Evolutionary conservation across 2,888 invertebrate genomes (phyloP), one percentile per base, ranked within the genome.

Genomic region (Dexiosoma caninum): DNA sequence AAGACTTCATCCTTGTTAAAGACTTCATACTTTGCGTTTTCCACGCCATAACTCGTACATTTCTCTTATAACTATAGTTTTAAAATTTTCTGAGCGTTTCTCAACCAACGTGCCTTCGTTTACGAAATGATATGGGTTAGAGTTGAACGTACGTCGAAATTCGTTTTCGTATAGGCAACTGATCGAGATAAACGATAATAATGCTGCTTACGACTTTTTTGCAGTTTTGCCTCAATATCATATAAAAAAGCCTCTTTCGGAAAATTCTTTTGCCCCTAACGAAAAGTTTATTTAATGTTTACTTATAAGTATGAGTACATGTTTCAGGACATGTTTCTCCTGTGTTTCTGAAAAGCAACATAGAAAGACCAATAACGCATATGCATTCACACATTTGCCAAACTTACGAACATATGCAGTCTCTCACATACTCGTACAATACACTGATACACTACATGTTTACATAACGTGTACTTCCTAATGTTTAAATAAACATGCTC

Each of bases 401-500:
- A 5, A 12, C 19, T 12, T 42, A 12, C 3, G 40, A 7, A 51
- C 40, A 35, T n/a, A n/a, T n/a, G n/a, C n/a, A n/a, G n/a, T n/a
- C 5, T 1, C 7, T 55, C n/a, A 37, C 12, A 35, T 0, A 30
- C 23, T n/a, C 21, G 6, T 14, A 9, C 35, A 30, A 12, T 8
- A 5, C 23, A 5, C 19, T 6, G 10, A 23, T 49, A 21, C 2
- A 21, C 3, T 32, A 6, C 10, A 32, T 14, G 9, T 51, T 10
- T 49, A n/a, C 21, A n/a, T 51, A 21, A 16, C 42, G 14, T 69
- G 49, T 57, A 6, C 62, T 30, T 53, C 21, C 62, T 59, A 55
- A 32, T 71, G 57, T 49, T 70, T 62, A 64, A 71, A 40, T 59
- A 66, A 71, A 49, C 55, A 67, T 67, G 35, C 19, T 69, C 71